Conservation (phyloP, 2,113 vertebrate species). For the Leuciscus idus region DNA sequence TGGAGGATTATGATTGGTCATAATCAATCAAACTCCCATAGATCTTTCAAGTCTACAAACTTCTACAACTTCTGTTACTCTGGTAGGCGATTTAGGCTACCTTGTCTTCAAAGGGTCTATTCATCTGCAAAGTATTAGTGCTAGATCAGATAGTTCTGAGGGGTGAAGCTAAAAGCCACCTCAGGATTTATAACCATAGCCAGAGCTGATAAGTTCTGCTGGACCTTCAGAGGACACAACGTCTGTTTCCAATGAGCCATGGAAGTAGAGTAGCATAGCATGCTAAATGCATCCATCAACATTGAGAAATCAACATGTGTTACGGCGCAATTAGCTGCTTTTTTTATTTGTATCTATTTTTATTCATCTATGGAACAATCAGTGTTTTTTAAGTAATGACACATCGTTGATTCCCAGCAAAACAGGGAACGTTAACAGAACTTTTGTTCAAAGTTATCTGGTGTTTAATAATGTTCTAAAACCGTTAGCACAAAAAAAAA, state of each 20-base stretch:
- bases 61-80: background rate
- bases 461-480: too few species aligned
- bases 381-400: background rate
- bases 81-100: too few species aligned
- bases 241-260: constrained; percentile 3
- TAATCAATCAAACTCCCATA: background rate
- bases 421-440: too few species aligned
- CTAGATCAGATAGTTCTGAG: background rate
- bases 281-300: background rate
- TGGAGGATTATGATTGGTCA: too few species aligned
- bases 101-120: background rate
- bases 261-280: background rate
- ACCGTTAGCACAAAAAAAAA: too few species aligned
- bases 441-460: too few species aligned
- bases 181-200: background rate
- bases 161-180: background rate
- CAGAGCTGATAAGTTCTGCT: background rate
- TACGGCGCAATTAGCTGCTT: background rate
- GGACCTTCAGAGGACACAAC: background rate
- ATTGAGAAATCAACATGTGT: background rate
- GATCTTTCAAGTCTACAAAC: background rate
- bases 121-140: background rate
- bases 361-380: background rate
- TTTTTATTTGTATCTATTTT: background rate
- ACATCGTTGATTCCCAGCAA: background rate